Conservation (phyloP, 2,113 vertebrate genomes). For the Scophthalmus maximus region DNA sequence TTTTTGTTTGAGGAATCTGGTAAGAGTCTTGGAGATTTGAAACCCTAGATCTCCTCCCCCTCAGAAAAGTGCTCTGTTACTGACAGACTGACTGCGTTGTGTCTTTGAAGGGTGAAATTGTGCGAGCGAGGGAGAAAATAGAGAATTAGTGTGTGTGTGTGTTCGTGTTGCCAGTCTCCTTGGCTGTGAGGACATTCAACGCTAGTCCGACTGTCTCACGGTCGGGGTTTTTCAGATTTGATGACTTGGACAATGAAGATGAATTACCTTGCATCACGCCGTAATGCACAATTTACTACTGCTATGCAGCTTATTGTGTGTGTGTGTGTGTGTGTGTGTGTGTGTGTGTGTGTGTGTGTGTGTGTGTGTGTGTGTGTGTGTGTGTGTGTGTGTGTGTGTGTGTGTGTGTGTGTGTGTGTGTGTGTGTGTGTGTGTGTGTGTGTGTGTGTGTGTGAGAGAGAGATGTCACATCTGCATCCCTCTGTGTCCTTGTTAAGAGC, state of each 20-base stretch:
- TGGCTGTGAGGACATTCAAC: constrained; percentile 54
- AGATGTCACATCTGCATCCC: constrained; percentile 36
- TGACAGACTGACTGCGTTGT: constrained; percentile 30
- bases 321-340: neutral
- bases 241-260: constrained; percentile 72
- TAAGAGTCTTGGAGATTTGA: constrained; percentile 27
- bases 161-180: constrained; percentile 52
- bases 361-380: constrained; percentile 17
- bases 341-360: constrained; percentile 24
- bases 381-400: constrained; percentile 19
- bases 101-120: constrained; percentile 56
- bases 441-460: too few species aligned
- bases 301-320: neutral
- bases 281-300: constrained; percentile 56
- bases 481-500: constrained; percentile 73
- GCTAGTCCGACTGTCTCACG: constrained; percentile 49
- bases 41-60: constrained; percentile 20
- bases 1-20: constrained; percentile 8
- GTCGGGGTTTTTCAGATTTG: constrained; percentile 60
- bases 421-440: too few species aligned
- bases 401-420: constrained; percentile 21
- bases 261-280: constrained; percentile 50
- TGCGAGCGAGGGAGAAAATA: constrained; percentile 29
- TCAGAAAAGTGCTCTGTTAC: constrained; percentile 38
- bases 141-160: constrained; percentile 32